Evolutionary conservation across 2,888 invertebrate species (phyloP), one percentile per base, ranked within the genome.

Genomic region (Netelia melanura): DNA sequence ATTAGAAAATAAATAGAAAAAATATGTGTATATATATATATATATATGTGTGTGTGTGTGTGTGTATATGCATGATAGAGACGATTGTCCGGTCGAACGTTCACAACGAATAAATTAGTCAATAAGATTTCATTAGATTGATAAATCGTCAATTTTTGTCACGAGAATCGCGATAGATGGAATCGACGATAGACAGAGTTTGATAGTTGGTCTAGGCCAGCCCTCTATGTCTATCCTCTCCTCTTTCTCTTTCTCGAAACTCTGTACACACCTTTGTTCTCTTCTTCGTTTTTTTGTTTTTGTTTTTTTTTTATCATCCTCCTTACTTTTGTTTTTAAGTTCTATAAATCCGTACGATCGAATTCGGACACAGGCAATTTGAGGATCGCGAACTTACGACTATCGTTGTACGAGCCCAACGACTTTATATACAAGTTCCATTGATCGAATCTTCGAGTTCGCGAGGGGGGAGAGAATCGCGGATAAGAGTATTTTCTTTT

Each of bases 171-270:
- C 67, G 52, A 58, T n/a, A 62, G 76, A 44, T 17, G 5, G 48
- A 61, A 68, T 68, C 65, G 48, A 21, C n/a, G 58, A 58, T 17
- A 58, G 58, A 61, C 38, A 58, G 25, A 38, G 52, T 75, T 81
- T 76, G 30, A 79, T 76, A 77, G 77, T 72, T 83, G 81, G 64
- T 83, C 83, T 84, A 86, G 85, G 85, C 87, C 87, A 84, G 86
- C 65, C 68, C 68, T 76, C 64, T 65, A 76, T 67, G 48, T 80
- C 62, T 62, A 30, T 44, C 67, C 61, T 48, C 74, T 58, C 64
- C 74, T 58, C 64, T 38, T 70, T 44, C 43, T 78, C 56, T 70
- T 68, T 68, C 52, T 44, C 54, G 44, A 74, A 23, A 52, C 62
- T 71, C 52, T 64, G 11, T 67, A 67, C 21, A 78, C 78, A 71